phyloP scores from a whole-genome alignment of 2,797 vertebrate species.

The Pagetopsis macropterus region DNA sequence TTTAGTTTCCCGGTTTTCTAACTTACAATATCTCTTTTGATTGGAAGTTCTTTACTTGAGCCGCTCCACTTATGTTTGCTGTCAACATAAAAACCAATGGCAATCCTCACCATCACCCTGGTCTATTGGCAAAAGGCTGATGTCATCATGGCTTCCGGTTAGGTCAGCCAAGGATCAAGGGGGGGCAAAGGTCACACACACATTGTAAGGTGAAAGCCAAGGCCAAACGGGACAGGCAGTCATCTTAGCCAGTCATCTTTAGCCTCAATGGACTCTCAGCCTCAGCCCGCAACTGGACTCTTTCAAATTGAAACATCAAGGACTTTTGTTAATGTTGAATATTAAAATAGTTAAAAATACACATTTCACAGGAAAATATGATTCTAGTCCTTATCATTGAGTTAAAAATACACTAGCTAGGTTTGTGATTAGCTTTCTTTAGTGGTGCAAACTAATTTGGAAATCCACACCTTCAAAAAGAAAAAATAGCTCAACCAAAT shows the following conservation, averaged over 20 bases:
- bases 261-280: slow-evolving; percentile 99
- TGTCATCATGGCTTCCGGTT: slow-evolving; percentile 99
- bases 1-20: slow-evolving; percentile 52
- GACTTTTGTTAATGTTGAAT: slow-evolving; percentile 99
- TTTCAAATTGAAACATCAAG: slow-evolving; percentile 99
- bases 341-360: slow-evolving; percentile 73
- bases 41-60: slow-evolving; percentile 72
- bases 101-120: slow-evolving; percentile 99
- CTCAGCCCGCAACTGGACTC: slow-evolving; percentile 99
- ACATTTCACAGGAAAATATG: slow-evolving; percentile 76
- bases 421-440: slow-evolving; percentile 28
- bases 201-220: slow-evolving; percentile 99
- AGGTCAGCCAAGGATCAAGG: slow-evolving; percentile 99
- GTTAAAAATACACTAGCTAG: slow-evolving; percentile 45
- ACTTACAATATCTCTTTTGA: slow-evolving; percentile 74
- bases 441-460: slow-evolving; percentile 25
- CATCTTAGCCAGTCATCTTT: slow-evolving; percentile 95
- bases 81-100: slow-evolving; percentile 91
- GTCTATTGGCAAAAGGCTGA: slow-evolving; percentile 99
- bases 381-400: slow-evolving; percentile 48
- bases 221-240: slow-evolving; percentile 99
- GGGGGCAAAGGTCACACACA: slow-evolving; percentile 99
- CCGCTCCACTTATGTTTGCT: slow-evolving; percentile 79
- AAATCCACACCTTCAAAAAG: slow-evolving; percentile 22
- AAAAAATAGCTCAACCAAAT: slow-evolving; percentile 14